These are phyloP conservation scores for Dynastes tityus DNA, from an alignment of 2,888 invertebrate species.

Conservation along the genomic window DNA sequence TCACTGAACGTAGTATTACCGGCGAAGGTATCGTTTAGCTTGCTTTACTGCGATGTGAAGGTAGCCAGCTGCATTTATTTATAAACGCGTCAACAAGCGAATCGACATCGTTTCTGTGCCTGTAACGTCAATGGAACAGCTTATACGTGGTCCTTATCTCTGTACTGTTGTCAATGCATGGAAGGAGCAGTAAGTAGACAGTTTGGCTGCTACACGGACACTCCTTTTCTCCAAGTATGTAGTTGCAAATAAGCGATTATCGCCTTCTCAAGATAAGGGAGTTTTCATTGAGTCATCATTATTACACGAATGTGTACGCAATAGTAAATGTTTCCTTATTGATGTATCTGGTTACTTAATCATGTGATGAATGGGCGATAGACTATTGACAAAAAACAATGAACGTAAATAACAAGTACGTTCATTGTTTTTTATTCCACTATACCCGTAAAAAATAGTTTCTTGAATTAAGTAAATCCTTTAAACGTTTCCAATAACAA, in stretches of 20 bases:
- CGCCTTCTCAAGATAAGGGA: background rate
- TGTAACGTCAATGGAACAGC: background rate
- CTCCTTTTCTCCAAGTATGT: conserved; percentile 8
- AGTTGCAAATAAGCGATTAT: background rate
- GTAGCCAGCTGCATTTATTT: background rate
- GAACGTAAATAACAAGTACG: too few relatives aligned
- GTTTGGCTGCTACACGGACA: background rate
- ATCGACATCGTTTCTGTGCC: background rate
- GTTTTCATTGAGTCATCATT: background rate
- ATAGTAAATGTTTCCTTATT: background rate
- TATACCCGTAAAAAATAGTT: too few relatives aligned
- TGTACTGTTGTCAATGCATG: background rate
- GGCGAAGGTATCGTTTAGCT: background rate
- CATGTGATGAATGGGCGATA: too few relatives aligned
- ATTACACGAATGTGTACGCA: background rate
- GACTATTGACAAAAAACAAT: too few relatives aligned
- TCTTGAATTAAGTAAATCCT: too few relatives aligned
- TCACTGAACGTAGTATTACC: too few relatives aligned
- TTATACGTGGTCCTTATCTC: background rate
- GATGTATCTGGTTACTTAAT: too few relatives aligned
- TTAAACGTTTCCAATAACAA: too few relatives aligned
- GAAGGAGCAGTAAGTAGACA: background rate
- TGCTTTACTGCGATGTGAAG: background rate
- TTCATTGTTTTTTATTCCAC: too few relatives aligned
- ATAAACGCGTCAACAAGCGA: background rate